Percentiles rank a stretch among this genome's conserved stretches.
These are phyloP conservation scores for Toxotes chatareus DNA, from an alignment of 2,113 vertebrate genomes.

Conservation along the genomic window DNA sequence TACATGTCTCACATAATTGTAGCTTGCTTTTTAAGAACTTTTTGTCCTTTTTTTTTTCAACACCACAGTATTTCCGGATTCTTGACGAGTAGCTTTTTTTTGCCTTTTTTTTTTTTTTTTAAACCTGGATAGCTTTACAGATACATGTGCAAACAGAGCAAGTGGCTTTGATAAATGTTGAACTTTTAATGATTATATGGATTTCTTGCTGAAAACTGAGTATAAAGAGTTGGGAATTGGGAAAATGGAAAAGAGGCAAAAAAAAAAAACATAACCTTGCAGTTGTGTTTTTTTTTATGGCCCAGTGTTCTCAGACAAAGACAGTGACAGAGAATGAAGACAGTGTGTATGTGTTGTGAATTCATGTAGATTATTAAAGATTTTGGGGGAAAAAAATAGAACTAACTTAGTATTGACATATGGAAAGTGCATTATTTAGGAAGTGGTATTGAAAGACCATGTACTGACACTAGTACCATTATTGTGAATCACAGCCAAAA, in stretches of 20 bases:
- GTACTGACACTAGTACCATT: neutral
- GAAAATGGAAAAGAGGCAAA: neutral
- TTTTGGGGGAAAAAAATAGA: too few relatives aligned
- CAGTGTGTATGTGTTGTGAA: neutral
- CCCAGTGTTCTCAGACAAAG: neutral
- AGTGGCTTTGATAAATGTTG: neutral
- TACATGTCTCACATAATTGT: neutral
- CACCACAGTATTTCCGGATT: neutral
- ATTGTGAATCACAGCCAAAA: neutral
- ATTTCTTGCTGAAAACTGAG: neutral
- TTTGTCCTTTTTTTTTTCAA: neutral
- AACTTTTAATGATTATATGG: neutral
- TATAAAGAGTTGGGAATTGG: neutral
- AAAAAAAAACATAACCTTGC: too few relatives aligned
- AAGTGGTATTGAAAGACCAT: neutral
- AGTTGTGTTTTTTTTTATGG: neutral
- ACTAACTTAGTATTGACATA: neutral
- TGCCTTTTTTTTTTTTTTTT: neutral
- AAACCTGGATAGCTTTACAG: neutral
- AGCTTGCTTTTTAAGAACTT: neutral
- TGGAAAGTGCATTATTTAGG: neutral
- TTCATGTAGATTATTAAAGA: too few relatives aligned
- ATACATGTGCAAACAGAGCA: neutral
- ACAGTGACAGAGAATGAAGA: neutral
- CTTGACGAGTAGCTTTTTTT: neutral